Evolutionary conservation across 2,113 vertebrate genomes (phyloP).

Genomic region (Poecile atricapillus): DNA sequence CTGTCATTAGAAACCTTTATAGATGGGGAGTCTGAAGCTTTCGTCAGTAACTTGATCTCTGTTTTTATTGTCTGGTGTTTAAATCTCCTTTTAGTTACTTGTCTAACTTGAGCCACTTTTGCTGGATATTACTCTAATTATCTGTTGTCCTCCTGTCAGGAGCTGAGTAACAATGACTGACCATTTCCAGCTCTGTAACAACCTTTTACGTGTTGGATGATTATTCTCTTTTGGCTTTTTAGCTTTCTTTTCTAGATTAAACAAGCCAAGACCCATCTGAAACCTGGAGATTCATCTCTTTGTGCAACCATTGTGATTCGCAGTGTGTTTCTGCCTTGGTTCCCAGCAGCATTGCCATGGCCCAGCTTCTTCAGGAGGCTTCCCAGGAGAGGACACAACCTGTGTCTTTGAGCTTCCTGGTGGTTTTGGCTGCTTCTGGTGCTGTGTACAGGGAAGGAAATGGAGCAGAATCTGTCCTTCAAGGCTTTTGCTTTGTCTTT

Average conservation of each 20-base stretch:
- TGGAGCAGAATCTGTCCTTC: not conserved
- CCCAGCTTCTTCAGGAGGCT: not conserved
- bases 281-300: not conserved
- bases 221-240: not conserved
- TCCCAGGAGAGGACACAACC: not conserved
- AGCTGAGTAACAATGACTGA: not conserved
- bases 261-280: not conserved
- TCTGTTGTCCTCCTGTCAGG: not conserved
- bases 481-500: not conserved
- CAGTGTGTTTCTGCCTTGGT: not conserved
- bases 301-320: not conserved
- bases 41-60: not conserved
- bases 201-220: accelerated
- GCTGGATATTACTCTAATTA: not conserved
- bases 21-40: not conserved
- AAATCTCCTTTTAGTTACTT: not conserved
- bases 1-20: not conserved
- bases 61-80: not conserved
- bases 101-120: not conserved
- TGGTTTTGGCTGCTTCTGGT: not conserved
- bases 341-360: not conserved
- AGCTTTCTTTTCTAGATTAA: not conserved
- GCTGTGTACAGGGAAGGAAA: not conserved
- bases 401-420: not conserved
- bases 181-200: not conserved